phyloP scores from a whole-genome alignment of 2,113 vertebrate genomes.

The Seriola rivoliana region DNA sequence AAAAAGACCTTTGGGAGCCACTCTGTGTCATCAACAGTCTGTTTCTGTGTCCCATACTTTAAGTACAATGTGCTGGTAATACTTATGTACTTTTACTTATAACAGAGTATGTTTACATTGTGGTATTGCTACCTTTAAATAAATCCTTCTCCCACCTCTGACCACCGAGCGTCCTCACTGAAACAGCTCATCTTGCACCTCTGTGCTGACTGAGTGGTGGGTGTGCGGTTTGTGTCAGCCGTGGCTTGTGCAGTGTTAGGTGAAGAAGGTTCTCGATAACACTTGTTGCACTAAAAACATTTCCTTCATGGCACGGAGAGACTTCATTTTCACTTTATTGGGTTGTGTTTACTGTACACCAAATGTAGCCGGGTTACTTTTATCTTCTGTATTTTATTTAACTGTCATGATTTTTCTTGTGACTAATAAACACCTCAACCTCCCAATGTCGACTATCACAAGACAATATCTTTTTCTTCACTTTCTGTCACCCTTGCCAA shows the following conservation, averaged over 20 bases:
- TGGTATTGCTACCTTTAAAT: background rate
- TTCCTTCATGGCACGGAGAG: background rate
- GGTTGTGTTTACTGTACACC: background rate
- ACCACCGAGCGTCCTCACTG: background rate
- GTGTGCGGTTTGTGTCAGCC: background rate
- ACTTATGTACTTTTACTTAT: too few relatives aligned
- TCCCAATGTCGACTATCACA: background rate
- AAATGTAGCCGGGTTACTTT: background rate
- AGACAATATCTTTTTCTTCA: background rate
- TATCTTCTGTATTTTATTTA: background rate
- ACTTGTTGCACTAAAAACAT: background rate
- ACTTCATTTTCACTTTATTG: background rate
- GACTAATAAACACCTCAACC: background rate
- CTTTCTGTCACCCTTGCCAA: conserved; percentile 77
- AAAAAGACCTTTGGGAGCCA: too few relatives aligned
- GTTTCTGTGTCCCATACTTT: too few relatives aligned
- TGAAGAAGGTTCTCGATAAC: background rate
- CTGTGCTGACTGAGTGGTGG: too few relatives aligned
- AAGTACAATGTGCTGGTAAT: too few relatives aligned
- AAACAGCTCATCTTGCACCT: background rate
- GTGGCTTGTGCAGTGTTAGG: background rate
- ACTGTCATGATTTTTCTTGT: background rate
- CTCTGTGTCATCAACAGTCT: too few relatives aligned
- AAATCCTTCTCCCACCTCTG: background rate
- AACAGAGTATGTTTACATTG: background rate